Percentiles rank a stretch among this genome's conserved stretches.
Evolutionary conservation across 2,113 vertebrate genomes (phyloP).

Genomic region (Lophius piscatorius): DNA sequence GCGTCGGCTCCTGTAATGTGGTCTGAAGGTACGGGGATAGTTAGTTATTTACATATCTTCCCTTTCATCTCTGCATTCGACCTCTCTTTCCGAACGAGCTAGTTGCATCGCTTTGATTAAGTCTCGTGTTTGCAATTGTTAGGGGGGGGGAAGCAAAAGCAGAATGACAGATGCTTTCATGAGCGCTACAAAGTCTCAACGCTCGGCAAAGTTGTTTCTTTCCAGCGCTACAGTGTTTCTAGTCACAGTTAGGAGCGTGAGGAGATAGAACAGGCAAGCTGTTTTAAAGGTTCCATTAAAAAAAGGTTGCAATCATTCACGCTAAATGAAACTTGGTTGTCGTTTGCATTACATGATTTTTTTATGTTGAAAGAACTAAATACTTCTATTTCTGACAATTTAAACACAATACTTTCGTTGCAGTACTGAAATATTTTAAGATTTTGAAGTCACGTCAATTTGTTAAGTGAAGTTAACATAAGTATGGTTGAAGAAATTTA

Average conservation of each 20-base stretch:
- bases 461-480: no score
- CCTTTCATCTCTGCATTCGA: not conserved
- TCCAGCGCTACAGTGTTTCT: slow-evolving; percentile 33
- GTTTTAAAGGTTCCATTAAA: slow-evolving; percentile 34
- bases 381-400: no score
- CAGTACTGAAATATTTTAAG: no score
- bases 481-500: no score
- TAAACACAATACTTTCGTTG: no score
- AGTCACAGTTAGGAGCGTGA: slow-evolving; percentile 24
- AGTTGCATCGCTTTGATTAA: not conserved
- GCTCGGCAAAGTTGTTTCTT: slow-evolving; percentile 37
- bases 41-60: no score
- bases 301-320: no score
- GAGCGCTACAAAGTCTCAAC: slow-evolving; percentile 40
- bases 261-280: slow-evolving; percentile 23
- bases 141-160: not conserved
- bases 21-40: not conserved
- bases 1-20: not conserved
- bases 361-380: no score
- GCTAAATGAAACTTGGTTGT: no score
- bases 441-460: no score
- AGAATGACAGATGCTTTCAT: slow-evolving; percentile 16
- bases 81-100: not conserved
- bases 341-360: no score
- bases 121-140: slow-evolving; percentile 2